Evolutionary conservation across 2,888 invertebrate genomes (phyloP).

Genomic region (Thecophora atra): DNA sequence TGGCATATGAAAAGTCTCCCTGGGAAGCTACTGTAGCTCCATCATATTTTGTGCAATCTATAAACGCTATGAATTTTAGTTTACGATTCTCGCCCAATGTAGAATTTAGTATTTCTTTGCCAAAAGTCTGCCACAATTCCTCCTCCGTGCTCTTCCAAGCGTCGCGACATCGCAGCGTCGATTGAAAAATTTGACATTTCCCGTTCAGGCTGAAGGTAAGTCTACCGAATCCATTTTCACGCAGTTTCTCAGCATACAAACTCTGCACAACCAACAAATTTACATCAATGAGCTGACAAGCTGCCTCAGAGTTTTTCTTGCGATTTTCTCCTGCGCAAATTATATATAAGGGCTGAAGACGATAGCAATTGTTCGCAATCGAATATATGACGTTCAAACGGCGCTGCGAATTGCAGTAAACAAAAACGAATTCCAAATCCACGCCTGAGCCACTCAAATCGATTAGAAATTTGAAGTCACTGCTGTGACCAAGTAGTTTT

Average conservation of each 20-base stretch:
- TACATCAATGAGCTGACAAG: slow-evolving; percentile 78
- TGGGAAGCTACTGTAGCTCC: slow-evolving; percentile 70
- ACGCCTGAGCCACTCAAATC: slow-evolving; percentile 47
- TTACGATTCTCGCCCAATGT: slow-evolving; percentile 64
- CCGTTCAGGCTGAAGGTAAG: slow-evolving; percentile 81
- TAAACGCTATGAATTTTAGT: slow-evolving; percentile 88
- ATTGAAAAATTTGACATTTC: slow-evolving; percentile 79
- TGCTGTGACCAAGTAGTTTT: slow-evolving; percentile 47
- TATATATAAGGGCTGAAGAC: slow-evolving; percentile 78
- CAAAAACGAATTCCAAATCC: slow-evolving; percentile 35
- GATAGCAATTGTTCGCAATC: slow-evolving; percentile 44
- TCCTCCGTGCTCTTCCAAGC: slow-evolving; percentile 79
- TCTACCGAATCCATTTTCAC: slow-evolving; percentile 73
- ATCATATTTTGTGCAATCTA: slow-evolving; percentile 85
- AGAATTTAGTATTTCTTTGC: slow-evolving; percentile 83
- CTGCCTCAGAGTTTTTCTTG: slow-evolving; percentile 68
- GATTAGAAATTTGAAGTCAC: slow-evolving; percentile 60
- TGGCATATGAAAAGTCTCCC: slow-evolving; percentile 74
- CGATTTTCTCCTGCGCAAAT: slow-evolving; percentile 73
- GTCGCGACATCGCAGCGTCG: slow-evolving; percentile 75
- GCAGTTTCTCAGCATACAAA: slow-evolving; percentile 86
- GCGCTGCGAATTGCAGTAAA: slow-evolving; percentile 38
- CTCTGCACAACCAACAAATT: slow-evolving; percentile 85
- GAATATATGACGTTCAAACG: slow-evolving; percentile 47
- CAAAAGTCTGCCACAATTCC: slow-evolving; percentile 84